Base-by-base conservation (phyloP, 2,797 vertebrate genomes). In the Lophotriccus pileatus region DNA sequence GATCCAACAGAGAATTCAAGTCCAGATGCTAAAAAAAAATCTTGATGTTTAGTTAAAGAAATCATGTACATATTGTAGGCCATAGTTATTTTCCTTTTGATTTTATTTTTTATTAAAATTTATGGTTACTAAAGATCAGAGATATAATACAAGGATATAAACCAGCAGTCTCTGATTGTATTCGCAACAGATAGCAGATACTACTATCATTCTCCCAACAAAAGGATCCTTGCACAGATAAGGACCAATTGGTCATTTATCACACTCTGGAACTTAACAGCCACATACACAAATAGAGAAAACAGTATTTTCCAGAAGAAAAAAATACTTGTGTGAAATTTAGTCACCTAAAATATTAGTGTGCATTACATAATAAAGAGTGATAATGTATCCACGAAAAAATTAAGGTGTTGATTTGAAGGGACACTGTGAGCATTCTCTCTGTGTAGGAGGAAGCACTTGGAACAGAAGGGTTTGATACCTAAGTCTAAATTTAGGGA, bases 91-190 rank as follows among this genome's bases (percentile, higher is more conserved):
- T 77, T 64, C 72, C 23, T 91, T 93, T 60, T 89, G 44, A 84
- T 76, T 95, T 85, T 83, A 66, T 83, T 95, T 95, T 91, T 91
- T 90, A 89, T 85, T 92, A 89, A 85, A 92, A 93, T 89, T 72
- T 89, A 80, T 39, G 64, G 34, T 56, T 91, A 60, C 59, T 53
- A 53, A 90, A 80, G 75, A 93, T 82, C 68, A 67, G 60, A 90
- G 85, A 93, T 94, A 93, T 72, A 89, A 67, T 39, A 67, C 12
- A 69, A 67, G 60, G 60, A 39, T 93, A 90, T 82, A 87, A 92
- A 84, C 5, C 44, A 69, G 36, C 56, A 30, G 82, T 66, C 50
- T 91, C 46, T 84, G 89, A 63, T 77, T 90, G 60, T 27, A 67
- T 89, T 84, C 90, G 68, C 77, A 90, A 53, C 50, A 89, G 87